Base-by-base conservation (phyloP, 2,888 invertebrate genomes). In the Anodontia alba region DNA sequence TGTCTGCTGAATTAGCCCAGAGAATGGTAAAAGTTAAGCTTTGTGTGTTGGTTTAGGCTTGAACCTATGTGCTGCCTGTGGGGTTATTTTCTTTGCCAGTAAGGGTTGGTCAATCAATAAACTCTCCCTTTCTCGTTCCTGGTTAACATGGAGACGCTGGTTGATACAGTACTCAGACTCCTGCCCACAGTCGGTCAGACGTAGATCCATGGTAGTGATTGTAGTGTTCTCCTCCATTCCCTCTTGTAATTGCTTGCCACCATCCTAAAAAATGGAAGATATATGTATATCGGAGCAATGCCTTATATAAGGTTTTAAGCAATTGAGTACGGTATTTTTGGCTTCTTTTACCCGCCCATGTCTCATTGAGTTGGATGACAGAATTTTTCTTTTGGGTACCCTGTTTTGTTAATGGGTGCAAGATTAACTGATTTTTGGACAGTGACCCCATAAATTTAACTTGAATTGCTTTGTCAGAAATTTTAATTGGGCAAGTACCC, bases 231-330 rank as follows among this genome's bases (percentile, higher is more conserved):
- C 92, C 73, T 93, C 94, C 93, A 94, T 94, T 0, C 93, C 93
- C 80, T 94, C 94, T 81, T 94, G 94, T n/a, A 94, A 83, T 81
- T 93, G 93, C 83, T 94, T 94, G 7, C 94, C 94, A 43, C 94
- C 94, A 87, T 94, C 94, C 94, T 94, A 81, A 7, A 62, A 62
- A 8, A 26, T 20, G 20, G 3, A 49, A 42, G 42, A 42, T 42
- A 15, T n/a, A n/a, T n/a, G n/a, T n/a, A n/a, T n/a, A n/a, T n/a
- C n/a, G n/a, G n/a, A n/a, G n/a, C n/a, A n/a, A n/a, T n/a, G n/a
- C n/a, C n/a, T n/a, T n/a, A n/a, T n/a, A n/a, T n/a, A n/a, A n/a
- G n/a, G n/a, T n/a, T 57, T 57, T 17, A 23, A 23, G 10, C 62
- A n/a, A n/a, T n/a, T n/a, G n/a, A n/a, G n/a, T n/a, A n/a, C n/a